Percentiles rank a stretch among this genome's conserved stretches.
Conservation (phyloP, 2,113 vertebrate species). For the Emydura subglobosa region DNA sequence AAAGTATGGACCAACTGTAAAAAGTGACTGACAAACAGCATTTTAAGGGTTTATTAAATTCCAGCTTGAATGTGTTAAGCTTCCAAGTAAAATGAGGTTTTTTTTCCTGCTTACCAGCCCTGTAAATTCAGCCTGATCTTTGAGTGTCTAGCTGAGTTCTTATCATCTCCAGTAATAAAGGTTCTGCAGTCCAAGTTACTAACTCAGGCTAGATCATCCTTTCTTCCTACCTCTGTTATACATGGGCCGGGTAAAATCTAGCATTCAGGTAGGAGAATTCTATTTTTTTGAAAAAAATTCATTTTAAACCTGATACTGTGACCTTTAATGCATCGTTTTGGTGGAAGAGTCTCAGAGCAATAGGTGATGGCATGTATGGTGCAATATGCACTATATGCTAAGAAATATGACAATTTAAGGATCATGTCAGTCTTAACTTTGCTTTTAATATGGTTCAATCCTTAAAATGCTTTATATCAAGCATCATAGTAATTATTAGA, state of each 20-base stretch:
- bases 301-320: accelerated
- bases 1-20: background rate
- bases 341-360: background rate
- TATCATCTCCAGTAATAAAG: accelerated
- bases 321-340: background rate
- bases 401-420: background rate
- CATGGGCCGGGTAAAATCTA: accelerated
- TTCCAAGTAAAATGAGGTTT: background rate
- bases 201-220: background rate
- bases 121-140: accelerated
- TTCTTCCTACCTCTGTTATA: background rate
- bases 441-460: background rate
- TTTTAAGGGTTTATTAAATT: background rate
- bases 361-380: accelerated
- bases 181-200: background rate
- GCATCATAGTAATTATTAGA: accelerated
- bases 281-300: background rate
- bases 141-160: background rate
- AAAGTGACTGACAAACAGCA: background rate
- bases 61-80: background rate
- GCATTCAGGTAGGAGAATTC: background rate
- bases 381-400: accelerated
- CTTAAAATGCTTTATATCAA: background rate
- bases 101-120: background rate
- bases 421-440: background rate